phyloP scores from a whole-genome alignment of 2,113 vertebrate genomes.

The Sylvilagus bachmani region DNA sequence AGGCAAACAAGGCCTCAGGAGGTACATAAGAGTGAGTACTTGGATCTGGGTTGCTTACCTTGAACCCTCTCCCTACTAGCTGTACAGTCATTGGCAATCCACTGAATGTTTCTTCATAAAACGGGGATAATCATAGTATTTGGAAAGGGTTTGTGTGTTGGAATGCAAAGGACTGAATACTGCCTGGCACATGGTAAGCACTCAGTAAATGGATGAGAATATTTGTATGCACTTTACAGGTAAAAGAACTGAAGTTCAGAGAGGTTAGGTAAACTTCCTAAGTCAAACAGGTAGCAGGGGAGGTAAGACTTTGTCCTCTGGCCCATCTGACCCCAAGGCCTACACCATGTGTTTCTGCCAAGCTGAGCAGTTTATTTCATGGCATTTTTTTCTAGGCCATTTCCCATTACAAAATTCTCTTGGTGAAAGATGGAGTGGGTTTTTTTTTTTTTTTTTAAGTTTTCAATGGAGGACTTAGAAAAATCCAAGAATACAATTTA shows the following conservation, averaged over 20 bases:
- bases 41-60: not conserved
- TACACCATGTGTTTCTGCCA: not conserved
- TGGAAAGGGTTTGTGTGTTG: not conserved
- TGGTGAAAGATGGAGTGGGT: not conserved
- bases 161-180: not conserved
- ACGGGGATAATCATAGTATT: not conserved
- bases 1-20: slow-evolving; percentile 13
- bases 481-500: not conserved
- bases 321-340: not conserved
- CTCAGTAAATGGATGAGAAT: not conserved
- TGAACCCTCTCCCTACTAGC: slow-evolving; percentile 33
- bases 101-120: not conserved
- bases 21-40: not conserved
- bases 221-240: slow-evolving; percentile 19
- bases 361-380: not conserved
- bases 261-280: slow-evolving; percentile 47
- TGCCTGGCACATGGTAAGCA: not conserved
- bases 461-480: not conserved
- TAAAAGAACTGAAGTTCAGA: slow-evolving; percentile 43
- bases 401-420: not conserved
- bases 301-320: slow-evolving; percentile 14
- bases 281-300: slow-evolving; percentile 35
- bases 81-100: slow-evolving; percentile 33
- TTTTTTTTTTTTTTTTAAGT: not conserved
- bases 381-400: not conserved